Evolutionary conservation across 2,888 invertebrate species (phyloP).

Genomic region (Malthinus seriepunctatus): DNA sequence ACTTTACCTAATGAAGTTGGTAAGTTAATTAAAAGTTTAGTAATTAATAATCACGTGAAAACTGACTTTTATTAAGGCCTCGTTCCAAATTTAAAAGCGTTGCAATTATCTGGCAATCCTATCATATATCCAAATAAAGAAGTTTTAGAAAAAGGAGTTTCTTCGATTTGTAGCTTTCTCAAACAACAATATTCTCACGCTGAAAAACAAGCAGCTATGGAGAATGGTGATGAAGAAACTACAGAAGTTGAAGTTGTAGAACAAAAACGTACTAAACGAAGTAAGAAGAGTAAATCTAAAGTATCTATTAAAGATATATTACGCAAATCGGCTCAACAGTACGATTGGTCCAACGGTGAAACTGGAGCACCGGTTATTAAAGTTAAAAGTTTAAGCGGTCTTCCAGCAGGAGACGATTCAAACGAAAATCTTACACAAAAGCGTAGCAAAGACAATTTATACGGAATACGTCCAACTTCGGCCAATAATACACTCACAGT

Average conservation of each 20-base stretch:
- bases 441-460: background rate
- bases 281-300: slow-evolving; percentile 9
- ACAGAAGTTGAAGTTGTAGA: slow-evolving; percentile 3
- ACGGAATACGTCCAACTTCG: background rate
- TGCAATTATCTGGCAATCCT: slow-evolving; percentile 67
- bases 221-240: slow-evolving; percentile 26
- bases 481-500: slow-evolving; percentile 34
- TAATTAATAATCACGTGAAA: slow-evolving; percentile 1
- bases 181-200: slow-evolving; percentile 38
- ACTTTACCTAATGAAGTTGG: slow-evolving; percentile 66
- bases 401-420: background rate
- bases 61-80: slow-evolving; percentile 49
- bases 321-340: slow-evolving; percentile 8
- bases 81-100: slow-evolving; percentile 61
- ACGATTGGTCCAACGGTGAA: background rate
- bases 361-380: slow-evolving; percentile 16
- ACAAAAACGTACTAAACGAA: background rate
- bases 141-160: slow-evolving; percentile 59
- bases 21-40: slow-evolving; percentile 35
- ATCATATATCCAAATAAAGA: slow-evolving; percentile 61
- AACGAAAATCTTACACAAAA: background rate
- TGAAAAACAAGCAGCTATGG: slow-evolving; percentile 26
- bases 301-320: slow-evolving; percentile 23
- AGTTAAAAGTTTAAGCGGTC: slow-evolving; percentile 12
- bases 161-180: slow-evolving; percentile 44